Evolutionary conservation across 2,797 vertebrate genomes (phyloP).

Genomic region (Yasuhikotakia modesta): DNA sequence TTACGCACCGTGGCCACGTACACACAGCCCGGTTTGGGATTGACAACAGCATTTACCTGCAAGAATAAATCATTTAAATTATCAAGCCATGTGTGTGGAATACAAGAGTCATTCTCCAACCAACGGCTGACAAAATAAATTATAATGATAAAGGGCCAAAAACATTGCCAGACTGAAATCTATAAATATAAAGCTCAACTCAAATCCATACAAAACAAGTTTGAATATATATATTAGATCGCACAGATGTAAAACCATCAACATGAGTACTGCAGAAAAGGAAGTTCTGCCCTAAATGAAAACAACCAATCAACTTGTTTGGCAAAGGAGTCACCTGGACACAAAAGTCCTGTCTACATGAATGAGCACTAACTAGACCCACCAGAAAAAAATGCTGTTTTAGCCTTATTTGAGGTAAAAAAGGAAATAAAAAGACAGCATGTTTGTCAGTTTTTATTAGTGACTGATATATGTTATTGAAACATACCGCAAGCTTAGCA

Average conservation of each 20-base stretch:
- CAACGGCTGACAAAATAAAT: background rate
- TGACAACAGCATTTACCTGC: background rate
- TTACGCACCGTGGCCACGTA: conserved; percentile 5
- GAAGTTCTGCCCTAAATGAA: too few species aligned
- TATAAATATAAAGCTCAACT: too few species aligned
- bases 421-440: background rate
- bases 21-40: background rate
- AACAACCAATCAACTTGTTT: background rate
- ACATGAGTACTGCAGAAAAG: background rate
- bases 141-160: background rate
- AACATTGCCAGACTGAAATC: background rate
- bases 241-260: background rate
- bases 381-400: background rate
- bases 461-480: background rate
- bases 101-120: background rate
- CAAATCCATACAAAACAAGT: too few species aligned
- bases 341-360: background rate
- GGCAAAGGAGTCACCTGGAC: background rate
- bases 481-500: background rate
- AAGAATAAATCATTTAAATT: background rate
- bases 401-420: background rate
- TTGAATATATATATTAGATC: too few species aligned
- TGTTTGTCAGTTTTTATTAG: background rate
- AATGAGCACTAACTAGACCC: background rate
- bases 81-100: background rate